These are phyloP conservation scores for Theristicus caerulescens DNA, from an alignment of 2,113 vertebrate genomes.

Conservation along the genomic window DNA sequence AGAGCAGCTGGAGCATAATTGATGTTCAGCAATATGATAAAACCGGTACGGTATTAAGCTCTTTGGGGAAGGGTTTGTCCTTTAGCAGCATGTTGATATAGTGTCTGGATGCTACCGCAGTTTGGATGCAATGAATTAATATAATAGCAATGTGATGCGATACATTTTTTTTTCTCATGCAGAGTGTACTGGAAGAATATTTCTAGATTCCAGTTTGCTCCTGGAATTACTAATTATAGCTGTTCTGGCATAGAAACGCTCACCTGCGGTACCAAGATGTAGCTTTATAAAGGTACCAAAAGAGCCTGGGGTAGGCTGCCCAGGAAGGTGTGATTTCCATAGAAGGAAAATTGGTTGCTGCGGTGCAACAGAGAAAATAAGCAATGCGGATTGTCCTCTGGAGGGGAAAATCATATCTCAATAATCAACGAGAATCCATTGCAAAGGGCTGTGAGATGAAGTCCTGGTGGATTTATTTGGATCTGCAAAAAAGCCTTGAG, in stretches of 20 bases:
- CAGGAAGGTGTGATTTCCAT: not conserved
- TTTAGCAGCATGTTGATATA: constrained; percentile 35
- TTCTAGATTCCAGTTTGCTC: not conserved
- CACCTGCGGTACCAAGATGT: not conserved
- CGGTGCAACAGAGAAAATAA: not conserved
- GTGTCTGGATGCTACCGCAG: constrained; percentile 6
- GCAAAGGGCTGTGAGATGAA: not conserved
- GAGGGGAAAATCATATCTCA: not conserved
- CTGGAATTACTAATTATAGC: not conserved
- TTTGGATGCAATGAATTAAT: constrained; percentile 32
- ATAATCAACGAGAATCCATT: not conserved
- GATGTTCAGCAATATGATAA: constrained; percentile 10
- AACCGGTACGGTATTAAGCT: not conserved
- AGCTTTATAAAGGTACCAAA: not conserved
- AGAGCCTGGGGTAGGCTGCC: not conserved
- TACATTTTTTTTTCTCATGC: not conserved
- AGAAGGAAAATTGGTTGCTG: not conserved
- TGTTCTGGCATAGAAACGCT: not conserved
- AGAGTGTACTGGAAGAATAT: not conserved
- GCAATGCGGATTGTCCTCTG: not conserved
- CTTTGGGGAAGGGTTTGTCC: constrained; percentile 36
- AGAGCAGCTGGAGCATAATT: constrained; percentile 20
- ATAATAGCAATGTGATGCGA: not conserved
- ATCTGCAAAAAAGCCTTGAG: not conserved
- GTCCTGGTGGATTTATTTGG: not conserved